Conservation (phyloP, 2,888 invertebrate genomes). For the Onthophagus sagittarius region DNA sequence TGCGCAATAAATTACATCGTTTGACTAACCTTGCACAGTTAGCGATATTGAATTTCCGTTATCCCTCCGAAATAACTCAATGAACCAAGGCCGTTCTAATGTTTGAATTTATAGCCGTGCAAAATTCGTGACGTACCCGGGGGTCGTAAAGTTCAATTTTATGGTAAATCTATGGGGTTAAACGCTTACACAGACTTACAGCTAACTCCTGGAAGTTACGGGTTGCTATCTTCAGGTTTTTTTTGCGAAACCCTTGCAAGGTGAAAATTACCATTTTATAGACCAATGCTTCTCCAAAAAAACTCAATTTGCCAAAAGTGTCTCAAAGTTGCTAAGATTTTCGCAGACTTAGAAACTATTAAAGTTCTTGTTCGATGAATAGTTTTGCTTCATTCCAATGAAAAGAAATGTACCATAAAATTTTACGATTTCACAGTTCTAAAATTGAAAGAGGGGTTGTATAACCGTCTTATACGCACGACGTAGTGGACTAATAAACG, state of each 20-base stretch:
- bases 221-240: neutral
- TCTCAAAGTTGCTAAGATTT: neutral
- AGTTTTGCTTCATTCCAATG: neutral
- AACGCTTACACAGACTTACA: slow-evolving; percentile 7
- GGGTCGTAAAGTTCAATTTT: slow-evolving; percentile 3
- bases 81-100: neutral
- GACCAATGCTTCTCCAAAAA: neutral
- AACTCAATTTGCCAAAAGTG: neutral
- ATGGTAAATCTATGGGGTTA: slow-evolving; percentile 10
- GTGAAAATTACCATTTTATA: neutral
- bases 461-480: neutral
- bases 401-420: neutral
- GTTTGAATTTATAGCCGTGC: neutral
- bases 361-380: neutral
- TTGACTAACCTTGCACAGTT: neutral
- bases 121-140: neutral
- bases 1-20: neutral
- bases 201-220: neutral
- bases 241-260: neutral
- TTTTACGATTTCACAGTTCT: neutral
- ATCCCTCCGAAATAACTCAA: slow-evolving; percentile 8
- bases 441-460: neutral
- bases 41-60: neutral
- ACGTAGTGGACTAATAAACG: neutral
- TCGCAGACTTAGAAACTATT: neutral